Percentiles rank a stretch among this genome's conserved stretches.
Evolutionary conservation across 2,888 invertebrate genomes (phyloP).

Genomic region (Lissonota sp.): DNA sequence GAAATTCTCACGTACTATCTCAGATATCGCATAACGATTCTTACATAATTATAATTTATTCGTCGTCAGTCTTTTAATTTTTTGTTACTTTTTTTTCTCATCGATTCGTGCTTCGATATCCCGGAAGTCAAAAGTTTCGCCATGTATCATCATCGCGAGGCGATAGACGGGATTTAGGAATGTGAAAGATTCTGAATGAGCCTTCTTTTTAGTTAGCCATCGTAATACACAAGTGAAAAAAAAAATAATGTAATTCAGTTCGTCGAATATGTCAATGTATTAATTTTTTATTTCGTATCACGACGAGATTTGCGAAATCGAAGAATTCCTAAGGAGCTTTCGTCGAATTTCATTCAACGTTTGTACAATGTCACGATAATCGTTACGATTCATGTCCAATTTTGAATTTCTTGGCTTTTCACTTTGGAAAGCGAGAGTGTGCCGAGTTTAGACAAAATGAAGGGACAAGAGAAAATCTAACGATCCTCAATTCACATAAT

Average conservation of each 20-base stretch:
- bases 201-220: constrained; percentile 43
- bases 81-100: constrained; percentile 18
- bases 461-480: too few species aligned
- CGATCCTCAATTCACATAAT: background rate
- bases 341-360: too few species aligned
- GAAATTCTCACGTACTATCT: constrained; percentile 32
- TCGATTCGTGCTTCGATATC: constrained; percentile 31
- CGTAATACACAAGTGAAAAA: constrained; percentile 43
- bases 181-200: constrained; percentile 12
- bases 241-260: constrained; percentile 38
- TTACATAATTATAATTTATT: constrained; percentile 49
- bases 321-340: constrained; percentile 17
- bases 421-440: too few species aligned
- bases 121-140: constrained; percentile 20
- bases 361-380: too few species aligned
- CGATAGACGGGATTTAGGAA: constrained; percentile 15
- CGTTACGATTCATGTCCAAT: too few species aligned
- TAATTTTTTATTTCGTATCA: constrained; percentile 13
- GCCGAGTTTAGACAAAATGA: too few species aligned
- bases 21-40: constrained; percentile 32
- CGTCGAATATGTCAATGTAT: constrained; percentile 38
- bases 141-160: constrained; percentile 5
- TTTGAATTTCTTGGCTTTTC: too few species aligned
- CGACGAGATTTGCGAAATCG: constrained; percentile 24
- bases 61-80: constrained; percentile 30